Evolutionary conservation across 2,888 invertebrate species (phyloP).

Genomic region (Trissonchulus sp.): DNA sequence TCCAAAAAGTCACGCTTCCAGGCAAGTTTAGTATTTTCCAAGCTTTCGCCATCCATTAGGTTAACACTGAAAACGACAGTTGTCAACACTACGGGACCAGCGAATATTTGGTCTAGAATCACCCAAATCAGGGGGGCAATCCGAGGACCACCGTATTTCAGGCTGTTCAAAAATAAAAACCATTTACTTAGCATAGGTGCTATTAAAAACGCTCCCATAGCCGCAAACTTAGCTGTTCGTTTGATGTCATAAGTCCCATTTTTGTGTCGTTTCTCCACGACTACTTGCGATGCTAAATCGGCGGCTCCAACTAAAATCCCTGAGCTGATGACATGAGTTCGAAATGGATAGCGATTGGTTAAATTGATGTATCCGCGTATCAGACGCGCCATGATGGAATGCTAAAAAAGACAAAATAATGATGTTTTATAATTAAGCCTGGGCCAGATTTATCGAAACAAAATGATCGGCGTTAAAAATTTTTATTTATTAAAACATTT

Average conservation of each 20-base stretch:
- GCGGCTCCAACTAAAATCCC: constrained; percentile 69
- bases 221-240: constrained; percentile 64
- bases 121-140: constrained; percentile 11
- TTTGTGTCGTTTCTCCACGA: constrained; percentile 54
- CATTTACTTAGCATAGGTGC: constrained; percentile 60
- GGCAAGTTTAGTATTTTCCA: background rate
- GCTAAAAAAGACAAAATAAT: too few species aligned
- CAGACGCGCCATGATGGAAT: background rate
- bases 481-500: too few species aligned
- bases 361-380: background rate
- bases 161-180: constrained; percentile 62
- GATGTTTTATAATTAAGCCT: too few species aligned
- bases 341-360: background rate
- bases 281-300: constrained; percentile 68
- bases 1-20: constrained; percentile 17
- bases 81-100: background rate
- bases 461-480: too few species aligned
- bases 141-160: background rate
- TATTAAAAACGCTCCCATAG: constrained; percentile 64
- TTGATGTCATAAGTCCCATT: constrained; percentile 57
- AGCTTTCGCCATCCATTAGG: background rate
- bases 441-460: too few species aligned
- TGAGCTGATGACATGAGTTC: constrained; percentile 42
- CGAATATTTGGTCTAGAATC: constrained; percentile 21
- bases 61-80: background rate